Evolutionary conservation across 2,888 invertebrate species (phyloP).

Genomic region (Poecilobothrus nobilitatus): DNA sequence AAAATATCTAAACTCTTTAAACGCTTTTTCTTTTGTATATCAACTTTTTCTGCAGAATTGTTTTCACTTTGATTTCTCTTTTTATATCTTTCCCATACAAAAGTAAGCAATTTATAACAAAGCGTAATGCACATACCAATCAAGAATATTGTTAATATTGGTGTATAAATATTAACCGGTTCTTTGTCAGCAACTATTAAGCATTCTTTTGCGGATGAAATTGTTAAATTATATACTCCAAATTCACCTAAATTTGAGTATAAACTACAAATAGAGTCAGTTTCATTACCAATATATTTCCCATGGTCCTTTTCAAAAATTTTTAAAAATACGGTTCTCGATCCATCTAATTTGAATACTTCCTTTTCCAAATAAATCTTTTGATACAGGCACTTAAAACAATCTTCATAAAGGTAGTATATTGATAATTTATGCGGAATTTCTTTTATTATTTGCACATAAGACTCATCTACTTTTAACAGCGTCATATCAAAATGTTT

Average conservation of each 20-base stretch:
- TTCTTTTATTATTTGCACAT: conserved; percentile 45
- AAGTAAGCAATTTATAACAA: conserved; percentile 15
- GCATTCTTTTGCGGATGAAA: conserved; percentile 48
- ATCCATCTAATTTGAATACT: conserved; percentile 48
- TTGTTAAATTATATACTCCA: conserved; percentile 59
- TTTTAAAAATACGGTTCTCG: conserved; percentile 50
- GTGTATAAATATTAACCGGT: conserved; percentile 61
- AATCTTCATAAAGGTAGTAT: conserved; percentile 61
- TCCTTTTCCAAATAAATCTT: conserved; percentile 32
- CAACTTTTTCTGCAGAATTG: conserved; percentile 22
- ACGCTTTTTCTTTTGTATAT: conserved; percentile 40
- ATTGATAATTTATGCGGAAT: conserved; percentile 45
- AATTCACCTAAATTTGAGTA: conserved; percentile 53
- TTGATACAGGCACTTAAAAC: conserved; percentile 58
- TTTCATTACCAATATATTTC: conserved; percentile 43
- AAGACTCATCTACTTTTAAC: conserved; percentile 60
- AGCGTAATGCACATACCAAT: background rate
- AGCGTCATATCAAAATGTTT: conserved; percentile 50
- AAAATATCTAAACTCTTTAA: conserved; percentile 67
- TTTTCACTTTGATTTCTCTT: conserved; percentile 26
- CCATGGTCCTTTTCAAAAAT: conserved; percentile 47
- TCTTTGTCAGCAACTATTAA: conserved; percentile 49
- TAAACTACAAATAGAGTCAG: conserved; percentile 47
- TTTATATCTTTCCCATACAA: conserved; percentile 28
- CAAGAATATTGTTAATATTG: conserved; percentile 26